Evolutionary conservation across 1,140 invertebrate species (phyloP).

Genomic region (Penaeus indicus): DNA sequence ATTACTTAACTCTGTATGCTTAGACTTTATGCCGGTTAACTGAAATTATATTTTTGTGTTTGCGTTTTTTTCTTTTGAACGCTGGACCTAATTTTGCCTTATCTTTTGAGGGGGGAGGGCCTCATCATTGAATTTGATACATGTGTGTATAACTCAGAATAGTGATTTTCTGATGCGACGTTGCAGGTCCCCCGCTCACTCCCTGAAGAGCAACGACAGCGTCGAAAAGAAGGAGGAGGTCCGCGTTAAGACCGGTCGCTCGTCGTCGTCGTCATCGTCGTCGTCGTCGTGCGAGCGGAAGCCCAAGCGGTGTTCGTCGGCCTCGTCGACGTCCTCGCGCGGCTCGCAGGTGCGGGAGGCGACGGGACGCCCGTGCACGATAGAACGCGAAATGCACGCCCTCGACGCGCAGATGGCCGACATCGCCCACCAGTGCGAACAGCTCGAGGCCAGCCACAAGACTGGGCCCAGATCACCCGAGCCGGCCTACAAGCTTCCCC

Average conservation of each 20-base stretch:
- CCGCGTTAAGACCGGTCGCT: slow-evolving; percentile 3
- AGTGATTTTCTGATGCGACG: not conserved
- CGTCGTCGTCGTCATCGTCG: slow-evolving; percentile 47
- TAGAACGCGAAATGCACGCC: slow-evolving; percentile 73
- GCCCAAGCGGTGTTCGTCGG: slow-evolving; percentile 48
- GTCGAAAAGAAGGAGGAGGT: slow-evolving; percentile 32
- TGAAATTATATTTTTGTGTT: no score
- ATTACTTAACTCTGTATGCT: no score
- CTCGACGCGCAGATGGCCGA: slow-evolving; percentile 75
- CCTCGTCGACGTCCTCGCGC: slow-evolving; percentile 49
- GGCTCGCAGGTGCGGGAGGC: slow-evolving; percentile 32
- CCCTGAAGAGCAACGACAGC: slow-evolving; percentile 39
- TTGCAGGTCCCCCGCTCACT: slow-evolving; percentile 43
- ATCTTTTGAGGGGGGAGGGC: no score
- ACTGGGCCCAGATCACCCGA: slow-evolving; percentile 47
- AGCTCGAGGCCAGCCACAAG: slow-evolving; percentile 68
- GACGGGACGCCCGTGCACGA: slow-evolving; percentile 66
- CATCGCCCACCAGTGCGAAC: slow-evolving; percentile 74
- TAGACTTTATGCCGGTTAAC: no score
- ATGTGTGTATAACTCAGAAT: not conserved
- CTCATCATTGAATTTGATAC: no score
- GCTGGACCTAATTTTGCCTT: not conserved
- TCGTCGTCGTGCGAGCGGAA: slow-evolving; percentile 55
- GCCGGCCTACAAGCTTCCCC: slow-evolving; percentile 67
- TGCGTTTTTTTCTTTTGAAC: no score